Evolutionary conservation across 2,113 vertebrate genomes (phyloP).

Genomic region (Sylvietta virens): DNA sequence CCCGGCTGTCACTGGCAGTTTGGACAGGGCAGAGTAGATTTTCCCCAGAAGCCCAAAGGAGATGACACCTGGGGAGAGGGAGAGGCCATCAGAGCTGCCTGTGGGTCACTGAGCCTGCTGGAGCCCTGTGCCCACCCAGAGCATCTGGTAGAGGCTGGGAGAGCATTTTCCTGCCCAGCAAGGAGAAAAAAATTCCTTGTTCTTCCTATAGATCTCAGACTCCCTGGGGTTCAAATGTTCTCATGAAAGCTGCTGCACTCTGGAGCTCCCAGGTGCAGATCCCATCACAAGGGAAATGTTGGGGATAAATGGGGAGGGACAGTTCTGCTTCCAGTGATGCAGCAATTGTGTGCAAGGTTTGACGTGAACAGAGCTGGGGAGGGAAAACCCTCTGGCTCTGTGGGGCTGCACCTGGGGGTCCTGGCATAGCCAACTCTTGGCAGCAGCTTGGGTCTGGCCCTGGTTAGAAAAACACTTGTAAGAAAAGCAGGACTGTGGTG

Average conservation of each 20-base stretch:
- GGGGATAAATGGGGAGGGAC: too few species aligned
- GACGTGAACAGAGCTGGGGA: background rate
- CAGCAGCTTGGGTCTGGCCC: background rate
- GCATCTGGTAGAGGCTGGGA: background rate
- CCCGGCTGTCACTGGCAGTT: rapidly evolving
- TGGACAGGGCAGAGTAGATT: background rate
- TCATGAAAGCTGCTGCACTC: background rate
- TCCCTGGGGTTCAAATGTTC: background rate
- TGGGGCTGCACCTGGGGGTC: background rate
- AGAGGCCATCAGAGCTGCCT: background rate
- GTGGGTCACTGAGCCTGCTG: background rate
- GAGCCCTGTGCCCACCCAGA: rapidly evolving
- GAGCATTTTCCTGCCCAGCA: background rate
- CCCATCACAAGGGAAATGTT: rapidly evolving
- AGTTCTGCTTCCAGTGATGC: background rate
- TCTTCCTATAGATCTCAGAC: rapidly evolving
- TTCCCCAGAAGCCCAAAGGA: background rate
- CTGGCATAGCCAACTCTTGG: background rate
- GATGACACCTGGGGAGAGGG: background rate
- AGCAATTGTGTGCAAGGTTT: rapidly evolving
- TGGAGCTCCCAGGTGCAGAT: too few species aligned
- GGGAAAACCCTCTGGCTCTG: background rate
- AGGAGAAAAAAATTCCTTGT: background rate
- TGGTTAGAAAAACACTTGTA: rapidly evolving
- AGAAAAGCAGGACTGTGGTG: background rate